These are phyloP conservation scores for Gorsachius goisagi DNA, from an alignment of 2,113 vertebrate species.

Conservation along the genomic window DNA sequence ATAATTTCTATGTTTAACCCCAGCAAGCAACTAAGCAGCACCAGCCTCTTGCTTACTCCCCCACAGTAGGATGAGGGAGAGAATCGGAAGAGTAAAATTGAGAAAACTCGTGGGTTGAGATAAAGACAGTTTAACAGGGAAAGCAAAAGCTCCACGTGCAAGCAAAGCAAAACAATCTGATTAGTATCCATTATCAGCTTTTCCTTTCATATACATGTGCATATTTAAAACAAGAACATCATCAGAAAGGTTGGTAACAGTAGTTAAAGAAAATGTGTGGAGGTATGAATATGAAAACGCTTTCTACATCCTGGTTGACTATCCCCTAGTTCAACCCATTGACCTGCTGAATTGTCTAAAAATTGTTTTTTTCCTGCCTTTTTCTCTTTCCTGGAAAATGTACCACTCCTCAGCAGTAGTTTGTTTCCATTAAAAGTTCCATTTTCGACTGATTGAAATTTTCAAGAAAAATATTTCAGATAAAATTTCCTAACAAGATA, in stretches of 20 bases:
- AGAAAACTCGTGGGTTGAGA: too few species aligned
- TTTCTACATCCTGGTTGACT: neutral
- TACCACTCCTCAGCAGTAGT: neutral
- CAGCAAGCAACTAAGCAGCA: too few species aligned
- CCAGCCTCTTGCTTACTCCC: too few species aligned
- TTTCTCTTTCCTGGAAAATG: neutral
- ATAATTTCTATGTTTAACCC: neutral
- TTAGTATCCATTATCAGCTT: neutral
- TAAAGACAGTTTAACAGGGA: too few species aligned
- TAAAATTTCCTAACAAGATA: neutral
- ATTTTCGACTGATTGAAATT: neutral
- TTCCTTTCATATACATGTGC: neutral
- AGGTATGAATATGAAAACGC: neutral
- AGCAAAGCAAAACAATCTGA: neutral
- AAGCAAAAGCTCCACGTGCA: too few species aligned
- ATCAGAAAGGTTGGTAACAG: neutral
- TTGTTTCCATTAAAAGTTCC: neutral
- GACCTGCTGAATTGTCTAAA: neutral
- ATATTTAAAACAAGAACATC: neutral
- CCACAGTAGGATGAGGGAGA: too few species aligned
- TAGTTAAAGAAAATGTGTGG: neutral
- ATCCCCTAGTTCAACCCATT: neutral
- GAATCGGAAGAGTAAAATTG: too few species aligned
- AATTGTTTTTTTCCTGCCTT: neutral
- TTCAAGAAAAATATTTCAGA: neutral